phyloP scores from a whole-genome alignment of 2,113 vertebrate species.

The Manacus vitellinus region DNA sequence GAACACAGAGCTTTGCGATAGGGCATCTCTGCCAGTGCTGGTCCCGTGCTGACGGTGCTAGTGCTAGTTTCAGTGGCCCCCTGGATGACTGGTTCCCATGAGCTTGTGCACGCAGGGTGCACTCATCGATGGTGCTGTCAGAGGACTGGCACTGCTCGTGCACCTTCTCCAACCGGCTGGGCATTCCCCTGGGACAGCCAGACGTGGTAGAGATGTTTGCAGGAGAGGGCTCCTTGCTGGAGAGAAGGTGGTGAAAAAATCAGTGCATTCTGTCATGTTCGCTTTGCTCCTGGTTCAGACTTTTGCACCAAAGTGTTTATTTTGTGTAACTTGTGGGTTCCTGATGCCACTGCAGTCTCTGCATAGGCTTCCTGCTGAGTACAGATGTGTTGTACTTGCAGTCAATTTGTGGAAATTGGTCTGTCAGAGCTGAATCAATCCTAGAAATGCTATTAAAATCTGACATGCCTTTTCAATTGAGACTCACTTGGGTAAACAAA shows the following conservation, averaged over 20 bases:
- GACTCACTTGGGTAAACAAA: not conserved
- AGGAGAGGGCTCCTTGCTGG: not conserved
- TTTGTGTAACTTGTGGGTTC: not conserved
- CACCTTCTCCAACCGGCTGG: not conserved
- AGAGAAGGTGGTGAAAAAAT: not conserved
- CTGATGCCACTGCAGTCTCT: not conserved
- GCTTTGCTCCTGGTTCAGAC: not conserved
- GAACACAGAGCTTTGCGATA: not conserved
- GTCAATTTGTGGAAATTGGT: not conserved
- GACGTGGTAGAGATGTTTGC: accelerated
- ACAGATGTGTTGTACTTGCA: not conserved
- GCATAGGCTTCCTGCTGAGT: not conserved
- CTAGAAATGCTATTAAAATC: slow-evolving; percentile 38
- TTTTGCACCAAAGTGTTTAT: slow-evolving; percentile 6
- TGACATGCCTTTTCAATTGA: not conserved
- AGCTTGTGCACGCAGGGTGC: not conserved
- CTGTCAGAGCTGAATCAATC: slow-evolving; percentile 34
- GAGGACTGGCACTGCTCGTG: not conserved
- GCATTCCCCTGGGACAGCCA: not conserved
- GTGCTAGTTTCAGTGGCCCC: not conserved
- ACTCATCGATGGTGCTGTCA: not conserved
- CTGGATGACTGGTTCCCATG: not conserved
- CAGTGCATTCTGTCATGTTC: not conserved
- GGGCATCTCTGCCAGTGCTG: accelerated
- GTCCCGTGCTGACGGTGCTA: not conserved